Base-by-base conservation (phyloP, 1,140 invertebrate genomes). In the Magallana gigas region DNA sequence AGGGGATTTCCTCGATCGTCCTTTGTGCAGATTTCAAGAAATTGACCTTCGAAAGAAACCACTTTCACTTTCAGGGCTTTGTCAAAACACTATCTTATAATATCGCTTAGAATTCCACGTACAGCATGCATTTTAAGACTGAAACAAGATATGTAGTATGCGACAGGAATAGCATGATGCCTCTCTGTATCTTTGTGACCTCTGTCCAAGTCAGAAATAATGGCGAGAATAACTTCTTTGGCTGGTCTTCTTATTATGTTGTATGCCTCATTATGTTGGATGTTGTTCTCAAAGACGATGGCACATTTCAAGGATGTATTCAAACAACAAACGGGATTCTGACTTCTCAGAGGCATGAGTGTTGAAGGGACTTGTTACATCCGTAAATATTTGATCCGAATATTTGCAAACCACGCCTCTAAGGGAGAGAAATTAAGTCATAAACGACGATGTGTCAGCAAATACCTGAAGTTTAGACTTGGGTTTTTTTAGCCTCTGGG, bases 201-300 rank as follows among this genome's bases (percentile, higher is more conserved):
- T 64, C 60, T 64, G 60, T 64, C 60, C 16, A 64, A 64, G 60
- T 64, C 60, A n/a, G 60, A 64, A 64, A 64, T 64, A 64, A 64
- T 64, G 60, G 60, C 60, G 14, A 64, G 0, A 64, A 64, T n/a
- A 64, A 64, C 60, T 18, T 64, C 60, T 64, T 18, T 64, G 12
- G 60, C 60, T n/a, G 60, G 60, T 62, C 60, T 9, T n/a, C 60
- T 62, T 11, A 62, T 62, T 62, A 62, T 62, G 60, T 62, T 62
- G 60, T 12, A 62, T 62, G 60, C 60, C 60, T 62, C 60, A n/a
- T 11, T 8, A 12, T 62, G 60, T 12, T 62, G 60, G 60, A 12
- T 62, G 60, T 12, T 62, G 60, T n/a, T 62, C 9, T 62, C 12
- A 11, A n/a, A 62, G 60, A 62, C 60, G 60, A 12, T 62, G 60